A percentile compares a stretch with the other conserved stretches of the same genome.
Conservation (phyloP, 2,797 vertebrate species). For the Loriculus beryllinus region DNA sequence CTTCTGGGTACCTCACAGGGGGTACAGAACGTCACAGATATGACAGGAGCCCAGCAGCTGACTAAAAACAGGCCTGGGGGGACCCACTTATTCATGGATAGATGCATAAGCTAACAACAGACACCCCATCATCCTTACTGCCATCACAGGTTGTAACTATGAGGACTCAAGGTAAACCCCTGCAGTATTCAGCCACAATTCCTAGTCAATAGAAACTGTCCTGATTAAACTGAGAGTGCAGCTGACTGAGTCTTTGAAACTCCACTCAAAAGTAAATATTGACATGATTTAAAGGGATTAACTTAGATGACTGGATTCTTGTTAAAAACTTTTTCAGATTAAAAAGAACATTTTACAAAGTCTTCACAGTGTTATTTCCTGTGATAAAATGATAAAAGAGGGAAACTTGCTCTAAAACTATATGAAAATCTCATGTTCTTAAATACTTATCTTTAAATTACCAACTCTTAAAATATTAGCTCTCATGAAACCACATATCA, state of each 20-base stretch:
- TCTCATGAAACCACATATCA: not conserved
- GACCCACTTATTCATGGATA: not conserved
- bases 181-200: not conserved
- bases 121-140: not conserved
- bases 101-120: not conserved
- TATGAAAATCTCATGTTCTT: slow-evolving; percentile 7
- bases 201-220: not conserved
- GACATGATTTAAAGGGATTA: slow-evolving; percentile 36
- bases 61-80: not conserved
- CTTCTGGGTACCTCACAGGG: not conserved
- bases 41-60: not conserved
- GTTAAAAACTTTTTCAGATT: slow-evolving; percentile 20
- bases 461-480: not conserved
- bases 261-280: slow-evolving; percentile 44
- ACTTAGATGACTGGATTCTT: slow-evolving; percentile 1
- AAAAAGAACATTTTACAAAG: slow-evolving; percentile 21
- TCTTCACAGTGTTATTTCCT: not conserved
- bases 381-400: slow-evolving; percentile 11
- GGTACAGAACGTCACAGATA: not conserved
- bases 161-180: not conserved
- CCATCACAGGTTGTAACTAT: not conserved
- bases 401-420: not conserved
- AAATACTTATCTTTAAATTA: slow-evolving; percentile 8
- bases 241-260: not conserved
- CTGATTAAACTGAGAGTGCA: not conserved